These are phyloP conservation scores for Neocrepidodera transversa DNA, from an alignment of 2,888 invertebrate genomes.

Conservation along the genomic window DNA sequence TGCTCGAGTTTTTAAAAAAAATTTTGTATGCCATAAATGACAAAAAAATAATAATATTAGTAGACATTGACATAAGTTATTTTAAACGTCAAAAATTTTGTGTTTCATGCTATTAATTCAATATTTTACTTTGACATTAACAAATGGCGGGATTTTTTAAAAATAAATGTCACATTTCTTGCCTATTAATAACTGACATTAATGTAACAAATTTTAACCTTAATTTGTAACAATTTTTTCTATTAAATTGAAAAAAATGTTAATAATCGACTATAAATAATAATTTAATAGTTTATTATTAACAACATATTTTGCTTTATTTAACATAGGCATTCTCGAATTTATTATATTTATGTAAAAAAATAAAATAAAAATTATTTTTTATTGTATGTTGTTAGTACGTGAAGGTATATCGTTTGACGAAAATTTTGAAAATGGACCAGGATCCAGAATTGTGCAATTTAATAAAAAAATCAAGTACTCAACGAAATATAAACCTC, in stretches of 20 bases:
- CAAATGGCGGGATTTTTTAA: no score
- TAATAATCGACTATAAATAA: background rate
- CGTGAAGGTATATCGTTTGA: slow-evolving; percentile 39
- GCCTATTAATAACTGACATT: no score
- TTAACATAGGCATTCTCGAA: slow-evolving; percentile 41
- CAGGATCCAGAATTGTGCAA: slow-evolving; percentile 44
- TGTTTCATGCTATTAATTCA: no score
- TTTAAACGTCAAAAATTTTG: no score
- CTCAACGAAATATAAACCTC: slow-evolving; percentile 18
- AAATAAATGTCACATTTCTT: no score
- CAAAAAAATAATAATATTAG: no score
- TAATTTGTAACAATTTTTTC: background rate
- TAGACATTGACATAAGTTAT: no score
- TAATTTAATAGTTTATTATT: no score
- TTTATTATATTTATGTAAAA: slow-evolving; percentile 43
- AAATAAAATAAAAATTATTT: slow-evolving; percentile 39
- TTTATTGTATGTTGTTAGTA: slow-evolving; percentile 44
- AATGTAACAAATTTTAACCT: no score
- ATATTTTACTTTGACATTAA: no score
- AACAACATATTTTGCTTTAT: slow-evolving; percentile 30
- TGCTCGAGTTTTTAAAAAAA: no score
- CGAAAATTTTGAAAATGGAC: slow-evolving; percentile 38
- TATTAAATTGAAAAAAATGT: background rate
- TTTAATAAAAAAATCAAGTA: slow-evolving; percentile 22
- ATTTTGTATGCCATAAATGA: no score